These are phyloP conservation scores for Cremastinae sp. DNA, from an alignment of 2,888 invertebrate genomes.

Conservation along the genomic window DNA sequence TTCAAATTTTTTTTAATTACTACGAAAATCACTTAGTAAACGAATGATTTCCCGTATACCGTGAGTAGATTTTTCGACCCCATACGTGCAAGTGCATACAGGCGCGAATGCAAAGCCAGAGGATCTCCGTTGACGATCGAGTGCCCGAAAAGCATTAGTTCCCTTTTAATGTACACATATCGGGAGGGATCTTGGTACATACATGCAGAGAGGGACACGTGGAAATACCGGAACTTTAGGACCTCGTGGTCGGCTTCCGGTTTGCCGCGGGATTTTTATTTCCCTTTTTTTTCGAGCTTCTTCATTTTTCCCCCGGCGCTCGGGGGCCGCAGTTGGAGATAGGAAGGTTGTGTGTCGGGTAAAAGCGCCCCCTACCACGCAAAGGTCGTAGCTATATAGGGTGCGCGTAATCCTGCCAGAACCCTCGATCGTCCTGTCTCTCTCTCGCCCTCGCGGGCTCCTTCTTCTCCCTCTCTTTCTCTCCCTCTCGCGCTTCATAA, in stretches of 20 bases:
- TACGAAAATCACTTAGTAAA: too few relatives aligned
- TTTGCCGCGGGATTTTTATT: constrained; percentile 41
- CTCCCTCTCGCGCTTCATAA: constrained; percentile 71
- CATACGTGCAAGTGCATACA: too few relatives aligned
- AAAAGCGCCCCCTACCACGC: constrained; percentile 49
- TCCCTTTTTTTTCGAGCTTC: constrained; percentile 32
- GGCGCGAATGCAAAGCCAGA: too few relatives aligned
- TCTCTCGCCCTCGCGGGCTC: constrained; percentile 49
- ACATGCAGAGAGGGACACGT: too few relatives aligned
- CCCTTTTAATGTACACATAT: constrained; percentile 1
- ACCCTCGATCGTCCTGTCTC: constrained; percentile 55
- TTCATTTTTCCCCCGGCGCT: constrained; percentile 33
- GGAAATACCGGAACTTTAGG: constrained; percentile 41
- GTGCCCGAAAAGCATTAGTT: too few relatives aligned
- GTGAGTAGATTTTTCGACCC: too few relatives aligned
- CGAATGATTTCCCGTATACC: too few relatives aligned
- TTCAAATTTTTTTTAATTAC: too few relatives aligned
- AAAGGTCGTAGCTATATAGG: constrained; percentile 64
- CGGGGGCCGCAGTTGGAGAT: constrained; percentile 18
- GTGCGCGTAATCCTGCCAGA: constrained; percentile 72
- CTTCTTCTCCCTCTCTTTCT: constrained; percentile 41
- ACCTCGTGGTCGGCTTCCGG: constrained; percentile 46
- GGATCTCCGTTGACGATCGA: too few relatives aligned
- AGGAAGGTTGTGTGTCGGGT: constrained; percentile 45
- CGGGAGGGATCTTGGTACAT: constrained; percentile 7